Evolutionary conservation across 35 echinoderm and acorn worm species (phyloP), one percentile per base, ranked within the genome.

Genomic region (Acanthaster planci): DNA sequence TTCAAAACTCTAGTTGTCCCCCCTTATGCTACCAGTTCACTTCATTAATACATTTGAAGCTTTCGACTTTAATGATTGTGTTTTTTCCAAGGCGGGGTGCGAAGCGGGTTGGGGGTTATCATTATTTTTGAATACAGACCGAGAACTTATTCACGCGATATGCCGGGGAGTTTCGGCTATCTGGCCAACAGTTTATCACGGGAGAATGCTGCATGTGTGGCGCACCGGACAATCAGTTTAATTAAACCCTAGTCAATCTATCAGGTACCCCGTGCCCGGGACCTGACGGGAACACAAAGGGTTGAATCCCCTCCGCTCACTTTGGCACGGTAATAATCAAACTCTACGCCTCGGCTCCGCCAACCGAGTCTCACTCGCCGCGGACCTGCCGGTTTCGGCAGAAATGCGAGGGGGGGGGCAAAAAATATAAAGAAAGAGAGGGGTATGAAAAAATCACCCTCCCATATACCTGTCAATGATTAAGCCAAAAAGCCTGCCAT

Each of bases 401-500:
- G 64, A 26, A 26, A 34, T 72, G 42, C 42, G 57, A 30, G n/a
- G n/a, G 23, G 22, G 64, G 23, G 64, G 30, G 8, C 10, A 72
- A 26, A 26, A 72, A 72, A 72, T 59, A 59, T n/a, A 59, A 72
- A 72, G 10, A 72, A 34, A 72, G 7, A 6, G 12, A 47, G 12
- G 42, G 12, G 42, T 12, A 47, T 4, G 42, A 12, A 47, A 47
- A 47, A 47, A 47, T 47, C 42, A n/a, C 42, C 42, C 4, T 47
- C 42, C 42, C 42, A 12, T n/a, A n/a, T 47, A 47, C 34, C 64
- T 72, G 64, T 72, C 64, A 72, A 72, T 72, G 64, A 72, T 72
- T 72, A 72, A 72, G 23, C 64, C 64, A 72, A 72, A 72, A 72
- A 72, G 64, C 64, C 64, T 34, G 64, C 64, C 64, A 72, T 72